These are phyloP conservation scores for Acanthosepion pharaonis DNA, from an alignment of 2,888 invertebrate species.

Conservation along the genomic window DNA sequence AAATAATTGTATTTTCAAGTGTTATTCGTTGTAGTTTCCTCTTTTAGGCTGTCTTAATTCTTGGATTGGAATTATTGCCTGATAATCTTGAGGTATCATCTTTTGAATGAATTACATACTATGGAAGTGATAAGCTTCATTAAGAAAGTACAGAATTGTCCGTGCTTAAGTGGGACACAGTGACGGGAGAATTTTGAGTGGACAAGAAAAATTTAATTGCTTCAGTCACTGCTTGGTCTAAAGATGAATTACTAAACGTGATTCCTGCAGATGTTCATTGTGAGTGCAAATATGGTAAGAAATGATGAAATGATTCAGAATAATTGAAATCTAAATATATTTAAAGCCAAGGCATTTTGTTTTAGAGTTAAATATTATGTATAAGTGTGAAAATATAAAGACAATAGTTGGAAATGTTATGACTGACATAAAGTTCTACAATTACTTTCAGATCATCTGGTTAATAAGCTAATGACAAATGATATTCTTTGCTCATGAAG, in stretches of 20 bases:
- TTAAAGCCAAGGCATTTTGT: background rate
- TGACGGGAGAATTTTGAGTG: background rate
- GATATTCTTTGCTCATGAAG: too few relatives aligned
- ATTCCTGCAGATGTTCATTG: background rate
- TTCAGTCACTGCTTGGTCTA: background rate
- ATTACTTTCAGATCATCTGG: too few relatives aligned
- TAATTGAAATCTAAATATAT: background rate
- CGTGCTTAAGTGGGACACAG: background rate
- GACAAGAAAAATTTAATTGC: constrained; percentile 33
- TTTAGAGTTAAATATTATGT: background rate
- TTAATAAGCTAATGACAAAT: too few relatives aligned
- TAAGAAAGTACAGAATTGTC: background rate
- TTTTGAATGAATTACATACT: background rate
- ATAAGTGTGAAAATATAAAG: too few relatives aligned
- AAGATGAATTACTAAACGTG: background rate
- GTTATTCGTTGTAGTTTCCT: background rate
- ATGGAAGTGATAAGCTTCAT: background rate
- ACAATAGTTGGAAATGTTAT: too few relatives aligned
- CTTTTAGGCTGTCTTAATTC: background rate
- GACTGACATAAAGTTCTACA: too few relatives aligned
- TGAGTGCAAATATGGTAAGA: background rate
- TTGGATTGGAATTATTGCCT: background rate
- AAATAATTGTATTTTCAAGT: background rate
- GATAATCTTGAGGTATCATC: background rate
- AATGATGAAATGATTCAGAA: background rate